Base-by-base conservation (phyloP, 2,888 invertebrate genomes). In the Mimachlamys varia region DNA sequence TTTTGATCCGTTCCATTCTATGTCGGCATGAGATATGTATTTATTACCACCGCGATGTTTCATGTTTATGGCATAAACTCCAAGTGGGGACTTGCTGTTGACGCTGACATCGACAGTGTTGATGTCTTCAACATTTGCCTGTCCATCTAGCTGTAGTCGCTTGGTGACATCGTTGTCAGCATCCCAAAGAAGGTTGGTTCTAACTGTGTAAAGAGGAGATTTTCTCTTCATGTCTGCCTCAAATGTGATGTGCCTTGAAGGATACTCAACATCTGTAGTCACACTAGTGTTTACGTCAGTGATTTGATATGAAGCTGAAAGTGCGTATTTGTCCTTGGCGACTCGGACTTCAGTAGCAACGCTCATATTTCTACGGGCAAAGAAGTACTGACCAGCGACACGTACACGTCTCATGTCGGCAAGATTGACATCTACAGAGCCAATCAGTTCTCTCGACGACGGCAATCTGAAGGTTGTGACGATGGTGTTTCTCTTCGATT, bases 171-270 rank as follows among this genome's bases (percentile, higher is more conserved):
- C 94, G 89, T 91, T 92, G 44, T 94, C 93, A 37, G 94, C 95
- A 93, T 95, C 94, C 94, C 95, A 95, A 89, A 94, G 92, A 27
- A 94, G 50, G 87, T 94, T 93, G 49, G 93, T 88, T 37, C 91
- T 92, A 44, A 93, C 92, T 13, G 90, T 88, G 87, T 93, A 93
- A n/a, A 88, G 90, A 27, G 92, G 90, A 15, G 90, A 90, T 13
- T 90, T 87, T 37, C 91, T 92, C 17, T 90, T 91, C 17, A 93
- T 94, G 22, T 93, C 94, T 17, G 94, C 88, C 17, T 90, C 92
- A n/a, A 94, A 90, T 19, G 91, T 92, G 17, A 95, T 91, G 27
- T 93, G 93, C 76, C 94, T 92, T 3, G 92, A 44, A 27, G 95
- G 95, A 89, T 89, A 92, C 55, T 88, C 58, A 12, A 94, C 17